Evolutionary conservation across 2,797 vertebrate genomes (phyloP), one percentile per base, ranked within the genome.

Genomic region (Urocyon cinereoargenteus): DNA sequence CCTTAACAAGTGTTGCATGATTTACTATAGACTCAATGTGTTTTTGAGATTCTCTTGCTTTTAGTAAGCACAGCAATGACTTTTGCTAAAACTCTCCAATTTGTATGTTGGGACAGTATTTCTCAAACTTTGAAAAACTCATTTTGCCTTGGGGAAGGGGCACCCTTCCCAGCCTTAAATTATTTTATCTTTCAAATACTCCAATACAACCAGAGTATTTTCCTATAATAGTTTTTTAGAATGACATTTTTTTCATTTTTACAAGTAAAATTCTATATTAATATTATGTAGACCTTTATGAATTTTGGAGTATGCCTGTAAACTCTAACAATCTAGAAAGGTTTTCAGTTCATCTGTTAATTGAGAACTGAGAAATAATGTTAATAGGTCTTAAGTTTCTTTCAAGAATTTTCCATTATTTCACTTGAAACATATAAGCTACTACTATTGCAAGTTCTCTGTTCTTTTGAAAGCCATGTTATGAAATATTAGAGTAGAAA

Each of bases 21-120:
- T 96, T 97, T 97, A 96, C 85, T 83, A 66, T 68, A 94, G 55
- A 82, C 26, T 92, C n/a, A 22, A 31, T 59, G 0, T 90, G 28
- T 78, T 95, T 95, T 86, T 86, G 68, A 86, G 3, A 5, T 16
- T 91, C 73, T 75, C 75, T 36, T 96, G 49, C 26, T 94, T 97
- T 95, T 61, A 90, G 22, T 11, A 86, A 94, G 5, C 14, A 79
- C 0, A 10, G 45, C 1, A 66, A 31, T 73, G 40, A 64, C 22
- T 79, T 95, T 90, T 87, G 4, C n/a, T 97, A 90, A 95, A 97
- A 90, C 1, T 90, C 45, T 83, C 14, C n/a, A 81, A 22, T 90
- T 72, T 57, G 28, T 2, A 92, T 85, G 19, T 26, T 34, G 22
- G 16, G 5, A 62, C 1, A 87, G 9, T 91, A 66, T 61, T 96